A percentile compares a stretch with the other conserved stretches of the same genome.
phyloP scores from a whole-genome alignment of 2,797 vertebrate genomes.

The Rhynchotus rufescens region DNA sequence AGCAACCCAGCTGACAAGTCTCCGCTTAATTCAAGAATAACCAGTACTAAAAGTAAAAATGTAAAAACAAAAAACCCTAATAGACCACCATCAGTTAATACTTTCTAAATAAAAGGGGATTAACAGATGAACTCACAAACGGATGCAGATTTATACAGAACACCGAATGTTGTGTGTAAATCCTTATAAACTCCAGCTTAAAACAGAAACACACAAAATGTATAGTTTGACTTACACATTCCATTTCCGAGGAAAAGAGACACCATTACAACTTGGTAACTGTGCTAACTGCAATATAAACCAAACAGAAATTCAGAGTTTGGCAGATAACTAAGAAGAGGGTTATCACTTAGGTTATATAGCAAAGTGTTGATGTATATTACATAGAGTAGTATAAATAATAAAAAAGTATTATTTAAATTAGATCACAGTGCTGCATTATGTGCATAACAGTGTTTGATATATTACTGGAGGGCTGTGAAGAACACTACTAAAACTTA shows the following conservation, averaged over 20 bases:
- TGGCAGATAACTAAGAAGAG: slow-evolving; percentile 81
- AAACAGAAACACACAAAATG: slow-evolving; percentile 78
- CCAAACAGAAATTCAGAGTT: slow-evolving; percentile 77
- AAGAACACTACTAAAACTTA: slow-evolving; percentile 78
- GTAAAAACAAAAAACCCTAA: slow-evolving; percentile 32
- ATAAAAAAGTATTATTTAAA: slow-evolving; percentile 88
- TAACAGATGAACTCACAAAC: slow-evolving; percentile 74
- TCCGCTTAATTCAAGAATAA: slow-evolving; percentile 82
- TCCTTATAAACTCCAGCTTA: slow-evolving; percentile 75
- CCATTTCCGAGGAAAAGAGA: slow-evolving; percentile 74
- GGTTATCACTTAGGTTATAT: slow-evolving; percentile 83
- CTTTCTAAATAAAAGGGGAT: slow-evolving; percentile 64
- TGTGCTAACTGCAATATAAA: slow-evolving; percentile 81
- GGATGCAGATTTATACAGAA: slow-evolving; percentile 79
- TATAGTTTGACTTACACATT: slow-evolving; percentile 80
- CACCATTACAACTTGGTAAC: slow-evolving; percentile 79
- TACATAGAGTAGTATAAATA: slow-evolving; percentile 87
- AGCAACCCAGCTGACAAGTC: slow-evolving; percentile 78
- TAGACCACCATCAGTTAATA: slow-evolving; percentile 57
- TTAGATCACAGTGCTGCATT: slow-evolving; percentile 88
- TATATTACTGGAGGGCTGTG: slow-evolving; percentile 82
- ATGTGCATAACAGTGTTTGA: slow-evolving; percentile 87
- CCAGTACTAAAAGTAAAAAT: slow-evolving; percentile 72
- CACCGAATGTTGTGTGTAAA: slow-evolving; percentile 78
- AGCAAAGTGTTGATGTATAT: slow-evolving; percentile 85